Conservation (phyloP, 2,113 vertebrate species). For the Xerus inauris region DNA sequence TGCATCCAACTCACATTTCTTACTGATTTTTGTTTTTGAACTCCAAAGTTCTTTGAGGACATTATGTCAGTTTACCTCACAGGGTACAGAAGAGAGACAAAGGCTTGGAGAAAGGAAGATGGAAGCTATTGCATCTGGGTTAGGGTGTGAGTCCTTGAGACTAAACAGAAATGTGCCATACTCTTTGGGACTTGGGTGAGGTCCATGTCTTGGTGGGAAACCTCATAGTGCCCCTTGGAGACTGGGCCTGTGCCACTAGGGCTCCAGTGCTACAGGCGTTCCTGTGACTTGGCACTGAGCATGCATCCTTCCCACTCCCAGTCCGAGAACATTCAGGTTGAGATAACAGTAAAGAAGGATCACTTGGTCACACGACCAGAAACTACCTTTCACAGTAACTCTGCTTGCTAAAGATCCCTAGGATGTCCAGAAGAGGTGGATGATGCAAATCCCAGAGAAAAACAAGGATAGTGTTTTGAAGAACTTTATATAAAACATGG, state of each 20-base stretch:
- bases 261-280: not conserved
- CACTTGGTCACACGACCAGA: not conserved
- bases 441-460: not conserved
- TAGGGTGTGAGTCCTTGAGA: not conserved
- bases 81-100: not conserved
- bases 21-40: not conserved
- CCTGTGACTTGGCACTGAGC: not conserved
- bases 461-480: not conserved
- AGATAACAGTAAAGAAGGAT: not conserved
- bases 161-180: not conserved
- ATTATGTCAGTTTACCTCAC: not conserved
- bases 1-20: not conserved
- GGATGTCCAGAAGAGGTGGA: not conserved
- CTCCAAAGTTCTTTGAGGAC: not conserved
- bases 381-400: not conserved
- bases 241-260: not conserved
- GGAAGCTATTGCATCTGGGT: not conserved
- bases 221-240: not conserved
- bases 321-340: not conserved
- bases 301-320: fast-evolving
- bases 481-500: not conserved
- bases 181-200: not conserved
- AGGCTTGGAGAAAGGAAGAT: not conserved
- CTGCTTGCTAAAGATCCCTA: not conserved
- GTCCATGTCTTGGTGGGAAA: not conserved